phyloP scores from a whole-genome alignment of 1,140 invertebrate genomes.

The Papilio helenus region DNA sequence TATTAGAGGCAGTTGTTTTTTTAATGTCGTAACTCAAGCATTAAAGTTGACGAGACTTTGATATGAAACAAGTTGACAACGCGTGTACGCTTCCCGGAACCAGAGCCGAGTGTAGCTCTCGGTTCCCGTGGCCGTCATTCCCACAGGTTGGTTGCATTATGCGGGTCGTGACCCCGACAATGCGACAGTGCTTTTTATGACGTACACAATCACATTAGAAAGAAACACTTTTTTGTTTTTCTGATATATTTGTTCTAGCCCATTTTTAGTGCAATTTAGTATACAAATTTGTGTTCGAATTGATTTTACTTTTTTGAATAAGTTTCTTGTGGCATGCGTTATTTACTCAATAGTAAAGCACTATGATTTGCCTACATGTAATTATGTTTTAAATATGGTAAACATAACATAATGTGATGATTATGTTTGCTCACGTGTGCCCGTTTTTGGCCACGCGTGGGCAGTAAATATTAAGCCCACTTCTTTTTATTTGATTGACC shows the following conservation, averaged over 20 bases:
- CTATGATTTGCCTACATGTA: background rate
- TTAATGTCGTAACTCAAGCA: constrained; percentile 31
- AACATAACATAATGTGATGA: background rate
- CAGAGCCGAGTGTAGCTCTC: background rate
- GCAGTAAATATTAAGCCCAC: constrained; percentile 51
- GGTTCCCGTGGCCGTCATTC: background rate
- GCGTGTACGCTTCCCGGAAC: background rate
- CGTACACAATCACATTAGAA: background rate
- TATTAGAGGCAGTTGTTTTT: background rate
- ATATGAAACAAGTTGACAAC: constrained; percentile 19
- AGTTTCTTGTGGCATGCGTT: too few species aligned
- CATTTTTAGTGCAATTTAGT: background rate
- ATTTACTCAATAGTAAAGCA: background rate
- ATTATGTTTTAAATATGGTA: background rate
- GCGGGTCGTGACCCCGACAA: background rate
- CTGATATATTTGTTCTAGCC: background rate
- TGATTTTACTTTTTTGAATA: too few species aligned
- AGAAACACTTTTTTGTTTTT: background rate
- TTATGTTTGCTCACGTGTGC: background rate
- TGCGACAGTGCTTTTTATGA: background rate
- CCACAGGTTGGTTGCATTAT: background rate
- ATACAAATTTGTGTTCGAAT: background rate
- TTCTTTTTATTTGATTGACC: constrained; percentile 60
- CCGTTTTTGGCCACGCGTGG: constrained; percentile 40
- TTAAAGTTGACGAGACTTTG: constrained; percentile 30